Base-by-base conservation (phyloP, 2,888 invertebrate species). In the Brenthis ino region DNA sequence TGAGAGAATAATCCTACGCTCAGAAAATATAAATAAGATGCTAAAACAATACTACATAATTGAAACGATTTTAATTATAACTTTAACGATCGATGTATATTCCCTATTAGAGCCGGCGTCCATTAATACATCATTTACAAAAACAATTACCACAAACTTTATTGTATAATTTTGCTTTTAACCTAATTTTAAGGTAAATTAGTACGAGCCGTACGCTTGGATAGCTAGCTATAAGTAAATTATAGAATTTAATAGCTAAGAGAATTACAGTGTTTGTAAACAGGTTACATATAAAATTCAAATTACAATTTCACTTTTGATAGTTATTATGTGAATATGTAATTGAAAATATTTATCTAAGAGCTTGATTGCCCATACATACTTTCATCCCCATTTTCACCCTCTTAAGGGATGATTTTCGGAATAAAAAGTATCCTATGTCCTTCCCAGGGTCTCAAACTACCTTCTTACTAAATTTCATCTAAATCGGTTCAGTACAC, bases 21-120 rank as follows among this genome's bases (percentile, higher is more conserved):
- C 43, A 65, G 65, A 61, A 65, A 69, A 61, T 61, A 43, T 56
- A 68, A 68, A 56, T 65, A 65, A 53, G n/a, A 65, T 65, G 16
- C 60, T 57, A 65, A 69, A 69, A 65, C 65, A 65, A 69, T 53
- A 60, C 16, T 64, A 65, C 4, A 65, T 65, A 69, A 69, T 69
- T 69, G 57, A 69, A 65, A 56, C 16, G 56, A 56, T 65, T 65
- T 65, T 65, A 65, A 57, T 65, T 51, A 69, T 12, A 65, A 65
- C 53, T 56, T 65, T 53, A 55, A 16, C n/a, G 37, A 48, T 50
- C 50, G 53, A 24, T 56, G 28, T 60, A 33, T 54, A 37, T 16
- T n/a, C 13, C 43, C 43, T 43, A 47, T 43, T 48, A 28, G n/a
- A 6, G 53, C 53, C 6, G 16, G 11, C 28, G 54, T 54, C 6